A percentile compares a stretch with the other conserved stretches of the same genome.
Conservation (phyloP, 2,797 vertebrate genomes). For the Balearica regulorum region DNA sequence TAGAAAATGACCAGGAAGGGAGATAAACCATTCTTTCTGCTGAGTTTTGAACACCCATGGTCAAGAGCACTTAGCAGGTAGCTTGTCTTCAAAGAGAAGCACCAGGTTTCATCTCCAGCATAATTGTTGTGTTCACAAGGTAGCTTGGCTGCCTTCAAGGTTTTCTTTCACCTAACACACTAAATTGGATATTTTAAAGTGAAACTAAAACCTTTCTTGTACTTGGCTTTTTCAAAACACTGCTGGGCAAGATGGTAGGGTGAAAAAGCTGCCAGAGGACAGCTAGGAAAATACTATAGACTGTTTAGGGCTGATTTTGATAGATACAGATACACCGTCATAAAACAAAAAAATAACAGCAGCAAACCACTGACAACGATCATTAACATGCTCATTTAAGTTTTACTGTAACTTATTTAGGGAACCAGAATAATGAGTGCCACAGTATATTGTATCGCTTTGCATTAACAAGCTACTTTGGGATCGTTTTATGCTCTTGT, state of each 20-base stretch:
- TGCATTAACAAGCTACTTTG: conserved; percentile 10
- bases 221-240: neutral
- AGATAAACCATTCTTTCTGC: neutral
- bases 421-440: neutral
- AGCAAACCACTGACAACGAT: neutral
- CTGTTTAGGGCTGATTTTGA: neutral
- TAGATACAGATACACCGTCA: neutral
- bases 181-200: neutral
- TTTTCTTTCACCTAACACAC: neutral
- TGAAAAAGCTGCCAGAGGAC: neutral
- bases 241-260: neutral
- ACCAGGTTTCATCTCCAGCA: neutral
- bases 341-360: neutral
- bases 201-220: neutral
- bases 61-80: neutral
- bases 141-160: neutral
- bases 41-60: neutral
- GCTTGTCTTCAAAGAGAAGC: neutral
- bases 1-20: neutral
- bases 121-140: neutral
- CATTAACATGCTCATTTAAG: neutral
- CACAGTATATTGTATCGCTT: neutral
- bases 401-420: conserved; percentile 46
- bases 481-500: conserved; percentile 49
- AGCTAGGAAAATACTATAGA: neutral